phyloP scores from a whole-genome alignment of 2,888 invertebrate genomes.

The Eristalis pertinax region DNA sequence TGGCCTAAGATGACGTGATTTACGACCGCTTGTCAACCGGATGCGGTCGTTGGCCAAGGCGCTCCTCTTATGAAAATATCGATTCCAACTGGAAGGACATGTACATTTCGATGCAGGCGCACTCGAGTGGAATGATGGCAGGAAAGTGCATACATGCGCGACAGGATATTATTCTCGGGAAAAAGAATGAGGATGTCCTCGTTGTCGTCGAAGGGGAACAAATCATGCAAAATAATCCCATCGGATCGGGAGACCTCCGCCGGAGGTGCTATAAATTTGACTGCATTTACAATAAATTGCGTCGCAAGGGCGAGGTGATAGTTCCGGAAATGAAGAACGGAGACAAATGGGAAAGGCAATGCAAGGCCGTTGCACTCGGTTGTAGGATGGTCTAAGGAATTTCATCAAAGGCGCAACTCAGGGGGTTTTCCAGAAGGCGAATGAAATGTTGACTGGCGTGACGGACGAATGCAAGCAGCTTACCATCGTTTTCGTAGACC shows the following conservation, averaged over 20 bases:
- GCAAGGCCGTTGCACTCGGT: not conserved
- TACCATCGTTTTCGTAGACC: too few relatives aligned
- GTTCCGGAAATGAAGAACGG: not conserved
- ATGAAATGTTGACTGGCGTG: too few relatives aligned
- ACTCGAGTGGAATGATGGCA: not conserved
- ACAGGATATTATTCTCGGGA: not conserved
- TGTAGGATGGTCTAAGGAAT: too few relatives aligned
- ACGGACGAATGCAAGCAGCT: too few relatives aligned
- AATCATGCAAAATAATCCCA: slow-evolving; percentile 6
- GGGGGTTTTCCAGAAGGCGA: too few relatives aligned
- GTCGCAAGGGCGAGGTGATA: not conserved
- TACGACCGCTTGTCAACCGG: slow-evolving; percentile 48
- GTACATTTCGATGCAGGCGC: slow-evolving; percentile 19
- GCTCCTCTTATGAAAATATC: slow-evolving; percentile 25
- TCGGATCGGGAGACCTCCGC: not conserved
- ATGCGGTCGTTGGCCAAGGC: not conserved
- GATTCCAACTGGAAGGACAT: slow-evolving; percentile 40
- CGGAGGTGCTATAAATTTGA: not conserved
- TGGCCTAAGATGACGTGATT: slow-evolving; percentile 52
- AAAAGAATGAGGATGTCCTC: not conserved
- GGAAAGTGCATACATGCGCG: not conserved
- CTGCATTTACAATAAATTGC: not conserved
- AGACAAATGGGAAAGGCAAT: not conserved
- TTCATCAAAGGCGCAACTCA: too few relatives aligned
- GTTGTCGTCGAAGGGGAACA: not conserved